Conservation (phyloP, 2,797 vertebrate genomes). For the Octomys mimax region DNA sequence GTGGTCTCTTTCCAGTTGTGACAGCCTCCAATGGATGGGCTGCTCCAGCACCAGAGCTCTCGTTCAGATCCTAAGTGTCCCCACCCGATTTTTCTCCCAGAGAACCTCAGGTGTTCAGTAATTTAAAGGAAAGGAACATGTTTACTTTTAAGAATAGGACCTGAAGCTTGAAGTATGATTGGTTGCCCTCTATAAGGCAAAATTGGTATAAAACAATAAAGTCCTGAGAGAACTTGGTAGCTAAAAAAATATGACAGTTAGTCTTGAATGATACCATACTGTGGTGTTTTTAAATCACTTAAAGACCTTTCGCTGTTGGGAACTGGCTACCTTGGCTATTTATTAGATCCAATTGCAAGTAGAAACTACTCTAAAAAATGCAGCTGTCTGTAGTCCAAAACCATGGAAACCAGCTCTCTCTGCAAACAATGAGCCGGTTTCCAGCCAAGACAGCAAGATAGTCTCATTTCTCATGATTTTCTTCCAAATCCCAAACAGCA, state of each 20-base stretch:
- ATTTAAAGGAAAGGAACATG: neutral
- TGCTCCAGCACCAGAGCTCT: neutral
- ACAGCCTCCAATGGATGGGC: neutral
- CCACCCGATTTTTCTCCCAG: neutral
- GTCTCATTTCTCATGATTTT: slow-evolving; percentile 84
- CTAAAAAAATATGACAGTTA: slow-evolving; percentile 69
- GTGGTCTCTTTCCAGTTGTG: neutral
- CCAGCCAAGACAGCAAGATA: slow-evolving; percentile 85
- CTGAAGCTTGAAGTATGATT: slow-evolving; percentile 55
- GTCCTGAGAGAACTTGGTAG: slow-evolving; percentile 73
- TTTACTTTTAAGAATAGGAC: slow-evolving; percentile 52
- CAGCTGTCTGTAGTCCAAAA: slow-evolving; percentile 81
- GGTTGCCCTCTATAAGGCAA: slow-evolving; percentile 55
- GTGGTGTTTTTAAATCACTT: slow-evolving; percentile 78
- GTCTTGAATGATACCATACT: slow-evolving; percentile 71
- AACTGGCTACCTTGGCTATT: slow-evolving; percentile 86
- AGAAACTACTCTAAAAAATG: slow-evolving; percentile 76
- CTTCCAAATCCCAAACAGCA: slow-evolving; percentile 81
- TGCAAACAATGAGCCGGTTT: slow-evolving; percentile 84
- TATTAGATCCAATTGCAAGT: slow-evolving; percentile 86
- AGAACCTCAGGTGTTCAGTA: neutral
- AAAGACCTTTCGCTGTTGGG: slow-evolving; percentile 82
- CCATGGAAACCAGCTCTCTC: slow-evolving; percentile 86
- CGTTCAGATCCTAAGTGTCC: neutral
- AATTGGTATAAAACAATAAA: neutral